Evolutionary conservation across 2,888 invertebrate species (phyloP), one percentile per base, ranked within the genome.

Genomic region (Nasonovia ribisnigri): DNA sequence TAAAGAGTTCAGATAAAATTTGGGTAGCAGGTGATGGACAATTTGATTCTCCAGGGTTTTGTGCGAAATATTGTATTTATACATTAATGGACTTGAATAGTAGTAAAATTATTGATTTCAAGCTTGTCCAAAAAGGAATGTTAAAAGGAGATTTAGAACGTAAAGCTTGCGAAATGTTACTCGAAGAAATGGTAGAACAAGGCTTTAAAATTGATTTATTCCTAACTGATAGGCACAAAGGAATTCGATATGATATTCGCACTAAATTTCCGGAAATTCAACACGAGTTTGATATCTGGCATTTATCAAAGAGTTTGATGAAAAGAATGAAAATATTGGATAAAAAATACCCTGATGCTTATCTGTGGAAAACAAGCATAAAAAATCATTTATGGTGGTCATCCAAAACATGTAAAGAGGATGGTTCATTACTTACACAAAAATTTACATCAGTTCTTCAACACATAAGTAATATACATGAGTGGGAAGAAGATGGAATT

Each of bases 211-310:
- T 94, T n/a, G 93, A 93, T 60, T 91, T 95, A 77, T 95, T 95
- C 94, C 84, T 95, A 8, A 94, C 94, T 67, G 95, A 95, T 90
- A 92, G 94, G 86, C 94, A 95, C 93, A 86, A 93, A 87, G 94
- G 94, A 46, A 91, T 95, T n/a, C 93, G 92, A 57, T 86, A 67
- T 67, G 86, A 94, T 67, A 89, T 94, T 86, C 94, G 88, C 90
- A 93, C 92, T 20, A 90, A 92, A 48, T 94, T 94, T 88, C 94
- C 94, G 26, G 42, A 42, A 36, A 94, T 94, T 42, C 84, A 93
- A n/a, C 94, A 95, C 89, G 88, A 94, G 57, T 95, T 94, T 91
- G 94, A 94, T 93, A 94, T 94, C 46, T 95, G 94, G 95, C 94
- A 95, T 60, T 94, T 95, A 90, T 84, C 94, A 48, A 95, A 94